These are phyloP conservation scores for Parnassius glacialis DNA, from an alignment of 2,888 invertebrate genomes.

Conservation along the genomic window DNA sequence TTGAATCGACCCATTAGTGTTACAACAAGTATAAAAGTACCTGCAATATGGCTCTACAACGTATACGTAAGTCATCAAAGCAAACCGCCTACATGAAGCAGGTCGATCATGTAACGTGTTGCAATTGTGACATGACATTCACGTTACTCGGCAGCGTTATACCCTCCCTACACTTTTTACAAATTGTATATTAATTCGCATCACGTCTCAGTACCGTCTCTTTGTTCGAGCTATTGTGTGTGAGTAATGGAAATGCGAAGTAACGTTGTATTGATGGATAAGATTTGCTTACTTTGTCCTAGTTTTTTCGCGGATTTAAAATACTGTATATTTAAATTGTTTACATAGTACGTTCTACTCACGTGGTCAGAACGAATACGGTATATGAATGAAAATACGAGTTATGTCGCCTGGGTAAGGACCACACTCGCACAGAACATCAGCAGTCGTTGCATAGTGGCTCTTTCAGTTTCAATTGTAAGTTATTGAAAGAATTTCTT, in stretches of 20 bases:
- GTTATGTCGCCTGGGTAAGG: too few species aligned
- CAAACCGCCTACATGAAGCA: constrained; percentile 56
- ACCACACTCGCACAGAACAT: too few species aligned
- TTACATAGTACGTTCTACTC: too few species aligned
- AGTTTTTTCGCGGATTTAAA: constrained; percentile 38
- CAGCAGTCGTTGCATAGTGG: too few species aligned
- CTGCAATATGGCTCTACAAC: too few species aligned
- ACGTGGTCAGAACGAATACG: too few species aligned
- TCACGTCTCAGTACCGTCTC: constrained; percentile 58
- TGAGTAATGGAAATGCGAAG: constrained; percentile 55
- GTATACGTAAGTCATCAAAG: constrained; percentile 36
- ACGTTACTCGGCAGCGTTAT: constrained; percentile 59
- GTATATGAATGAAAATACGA: too few species aligned
- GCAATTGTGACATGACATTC: constrained; percentile 65
- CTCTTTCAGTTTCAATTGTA: too few species aligned
- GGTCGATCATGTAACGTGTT: constrained; percentile 62
- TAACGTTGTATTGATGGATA: constrained; percentile 44
- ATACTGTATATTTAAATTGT: constrained; percentile 18
- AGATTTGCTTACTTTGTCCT: constrained; percentile 52
- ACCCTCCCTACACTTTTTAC: constrained; percentile 54
- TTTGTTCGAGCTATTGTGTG: constrained; percentile 72
- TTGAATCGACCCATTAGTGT: too few species aligned
- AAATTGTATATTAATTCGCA: constrained; percentile 71
- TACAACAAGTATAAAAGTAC: too few species aligned
- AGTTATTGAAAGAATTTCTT: too few species aligned